Base-by-base conservation (phyloP, 1,140 invertebrate genomes). In the Magallana gigas region DNA sequence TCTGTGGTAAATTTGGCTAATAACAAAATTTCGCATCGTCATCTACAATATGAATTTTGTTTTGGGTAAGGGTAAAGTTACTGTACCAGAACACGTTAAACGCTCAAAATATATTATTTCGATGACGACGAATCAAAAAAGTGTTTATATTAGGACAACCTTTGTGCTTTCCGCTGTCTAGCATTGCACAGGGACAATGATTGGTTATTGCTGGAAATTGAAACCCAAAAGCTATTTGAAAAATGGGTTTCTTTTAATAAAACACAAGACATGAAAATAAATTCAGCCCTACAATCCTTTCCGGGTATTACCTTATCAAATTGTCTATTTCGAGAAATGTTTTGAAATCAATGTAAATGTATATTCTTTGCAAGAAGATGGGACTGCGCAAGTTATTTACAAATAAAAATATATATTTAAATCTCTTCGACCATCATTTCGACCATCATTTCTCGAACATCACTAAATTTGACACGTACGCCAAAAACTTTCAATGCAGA, bases 91-190 rank as follows among this genome's bases (percentile, higher is more conserved):
- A 11, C 81, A 59, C 60, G 57, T 88, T 1, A 16, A 0, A 60
- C 16, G 1, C 36, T 36, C 3, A n/a, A 16, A 1, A 85, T 88
- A 6, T 5, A 8, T 84, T 56, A 18, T 48, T 18, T n/a, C 80
- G 58, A 16, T 59, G 18, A 85, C 76, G 7, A 36, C 18, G 12
- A 5, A 57, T 23, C 11, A 14, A 29, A 57, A 8, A 18, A 57
- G 8, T 7, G 9, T 1, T 23, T 12, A 9, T 85, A 88, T 64
- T 36, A 85, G 11, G 87, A 88, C 29, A 60, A 88, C 58, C 60
- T 88, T 23, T 88, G 87, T 58, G n/a, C 56, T 1, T 88, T 88
- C 36, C 64, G 87, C 16, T 88, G 87, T 64, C 23, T 88, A 58
- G 58, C 64, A 0, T 1, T 60, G 0, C 84, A 85, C 64, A 71